Evolutionary conservation across 2,113 vertebrate species (phyloP).

Genomic region (Rhinopomastus cyanomelas): DNA sequence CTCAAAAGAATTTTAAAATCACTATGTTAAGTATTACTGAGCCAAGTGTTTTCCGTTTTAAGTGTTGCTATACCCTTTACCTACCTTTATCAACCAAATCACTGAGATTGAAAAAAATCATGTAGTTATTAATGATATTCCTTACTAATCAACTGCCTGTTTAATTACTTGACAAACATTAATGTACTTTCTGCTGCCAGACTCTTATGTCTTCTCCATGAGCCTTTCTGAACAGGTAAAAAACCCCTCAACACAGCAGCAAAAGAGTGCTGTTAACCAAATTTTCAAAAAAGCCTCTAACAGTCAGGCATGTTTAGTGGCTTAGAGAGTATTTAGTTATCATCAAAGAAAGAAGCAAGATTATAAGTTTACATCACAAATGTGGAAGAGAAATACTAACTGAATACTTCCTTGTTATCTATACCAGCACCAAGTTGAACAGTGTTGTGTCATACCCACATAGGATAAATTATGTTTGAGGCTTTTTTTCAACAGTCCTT

Average conservation of each 20-base stretch:
- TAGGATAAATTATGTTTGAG: not conserved
- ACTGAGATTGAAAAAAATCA: not conserved
- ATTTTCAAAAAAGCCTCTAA: not conserved
- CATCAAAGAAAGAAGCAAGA: not conserved
- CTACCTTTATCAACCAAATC: not conserved
- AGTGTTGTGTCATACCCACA: fast-evolving
- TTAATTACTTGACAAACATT: not conserved
- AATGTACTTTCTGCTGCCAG: not conserved
- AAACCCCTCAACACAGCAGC: not conserved
- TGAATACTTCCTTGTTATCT: not conserved
- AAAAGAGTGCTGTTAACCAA: not conserved
- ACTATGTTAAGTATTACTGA: not conserved
- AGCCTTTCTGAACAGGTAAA: not conserved
- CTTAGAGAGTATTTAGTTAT: not conserved
- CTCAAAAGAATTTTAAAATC: not conserved
- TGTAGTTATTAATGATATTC: not conserved
- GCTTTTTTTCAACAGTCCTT: not conserved
- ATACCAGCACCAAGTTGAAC: not conserved
- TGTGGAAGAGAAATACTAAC: not conserved
- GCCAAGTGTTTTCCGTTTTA: not conserved
- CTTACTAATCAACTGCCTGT: not conserved
- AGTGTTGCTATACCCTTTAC: not conserved
- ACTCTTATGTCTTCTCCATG: not conserved
- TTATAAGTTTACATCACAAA: not conserved
- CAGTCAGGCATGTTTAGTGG: not conserved